A percentile compares a stretch with the other conserved stretches of the same genome.
These are phyloP conservation scores for Chouioia cunea DNA, from an alignment of 2,888 invertebrate genomes.

Conservation along the genomic window DNA sequence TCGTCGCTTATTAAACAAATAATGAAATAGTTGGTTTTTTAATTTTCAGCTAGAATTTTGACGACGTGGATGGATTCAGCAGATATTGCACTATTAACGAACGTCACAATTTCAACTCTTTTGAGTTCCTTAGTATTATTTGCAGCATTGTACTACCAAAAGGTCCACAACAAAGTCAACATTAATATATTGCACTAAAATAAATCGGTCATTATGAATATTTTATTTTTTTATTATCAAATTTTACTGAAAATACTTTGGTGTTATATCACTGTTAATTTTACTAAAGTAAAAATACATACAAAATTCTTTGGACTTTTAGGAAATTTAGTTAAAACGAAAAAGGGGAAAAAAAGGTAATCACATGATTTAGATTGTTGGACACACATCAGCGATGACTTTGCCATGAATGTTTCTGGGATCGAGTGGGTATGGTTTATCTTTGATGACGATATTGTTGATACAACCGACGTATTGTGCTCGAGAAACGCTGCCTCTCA, in stretches of 20 bases:
- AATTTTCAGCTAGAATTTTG: slow-evolving; percentile 79
- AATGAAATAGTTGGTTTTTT: not conserved
- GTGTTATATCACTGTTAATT: slow-evolving; percentile 43
- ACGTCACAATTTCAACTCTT: slow-evolving; percentile 79
- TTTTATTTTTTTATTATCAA: slow-evolving; percentile 37
- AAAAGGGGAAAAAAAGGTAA: slow-evolving; percentile 8
- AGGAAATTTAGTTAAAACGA: slow-evolving; percentile 32
- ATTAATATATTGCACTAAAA: too few relatives aligned
- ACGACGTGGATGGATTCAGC: slow-evolving; percentile 85
- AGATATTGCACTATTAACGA: slow-evolving; percentile 78
- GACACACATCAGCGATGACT: slow-evolving; percentile 84
- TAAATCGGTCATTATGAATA: not conserved
- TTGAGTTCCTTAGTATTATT: slow-evolving; percentile 80
- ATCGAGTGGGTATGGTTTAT: slow-evolving; percentile 68
- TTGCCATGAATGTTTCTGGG: slow-evolving; percentile 77
- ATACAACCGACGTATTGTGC: slow-evolving; percentile 86
- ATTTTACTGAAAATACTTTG: slow-evolving; percentile 40
- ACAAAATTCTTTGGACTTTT: slow-evolving; percentile 38
- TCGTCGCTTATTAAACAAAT: not conserved
- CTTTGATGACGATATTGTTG: slow-evolving; percentile 76
- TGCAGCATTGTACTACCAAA: slow-evolving; percentile 77
- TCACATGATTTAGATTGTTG: slow-evolving; percentile 74
- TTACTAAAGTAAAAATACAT: slow-evolving; percentile 39
- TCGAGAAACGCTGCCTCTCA: slow-evolving; percentile 78
- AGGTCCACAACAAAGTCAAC: slow-evolving; percentile 51